Evolutionary conservation across 2,113 vertebrate species (phyloP), one percentile per base, ranked within the genome.

Genomic region (Strix uralensis): DNA sequence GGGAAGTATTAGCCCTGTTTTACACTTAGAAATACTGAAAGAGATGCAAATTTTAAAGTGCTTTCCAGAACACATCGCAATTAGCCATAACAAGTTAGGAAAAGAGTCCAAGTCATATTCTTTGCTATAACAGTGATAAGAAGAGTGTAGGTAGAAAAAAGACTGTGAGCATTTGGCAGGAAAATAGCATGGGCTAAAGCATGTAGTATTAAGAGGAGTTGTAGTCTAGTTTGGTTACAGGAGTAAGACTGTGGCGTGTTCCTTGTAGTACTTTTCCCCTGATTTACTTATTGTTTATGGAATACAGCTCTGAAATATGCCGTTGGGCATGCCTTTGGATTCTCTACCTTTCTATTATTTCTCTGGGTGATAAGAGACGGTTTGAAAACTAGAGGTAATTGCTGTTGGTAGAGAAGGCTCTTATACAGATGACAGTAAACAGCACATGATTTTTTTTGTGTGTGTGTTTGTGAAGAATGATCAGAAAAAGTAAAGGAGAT

Each of bases 21-120:
- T 83, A 70, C 55, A 32, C 51, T 59, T 86, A 63, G 62, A 79
- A 87, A 77, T 82, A 90, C 54, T 36, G 70, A 77, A 69, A 84
- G 82, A 78, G 26, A 65, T 38, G 72, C 59, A 80, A 21, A 79
- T 88, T 86, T 86, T 86, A 6, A 90, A 93, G 23, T 73, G 63
- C 75, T 92, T 96, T 92, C 63, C 63, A 86, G 88, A 93, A 62
- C 63, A 32, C 47, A 90, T 93, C 91, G 67, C 88, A 81, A n/a
- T 69, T 61, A 78, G 72, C 80, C 92, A 52, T 55, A 44, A 71
- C 2, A 22, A 89, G 47, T 87, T 91, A 82, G 70, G 85, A 95
- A 74, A 46, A 84, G 81, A 87, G 66, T 85, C 79, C 96, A 94
- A 88, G 86, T 83, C 42, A 44, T 80, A 38, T 75, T 85, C 36